Percentiles rank a stretch among this genome's conserved stretches.
These are phyloP conservation scores for Tangara arthus DNA, from an alignment of 2,797 vertebrate species.

Conservation along the genomic window DNA sequence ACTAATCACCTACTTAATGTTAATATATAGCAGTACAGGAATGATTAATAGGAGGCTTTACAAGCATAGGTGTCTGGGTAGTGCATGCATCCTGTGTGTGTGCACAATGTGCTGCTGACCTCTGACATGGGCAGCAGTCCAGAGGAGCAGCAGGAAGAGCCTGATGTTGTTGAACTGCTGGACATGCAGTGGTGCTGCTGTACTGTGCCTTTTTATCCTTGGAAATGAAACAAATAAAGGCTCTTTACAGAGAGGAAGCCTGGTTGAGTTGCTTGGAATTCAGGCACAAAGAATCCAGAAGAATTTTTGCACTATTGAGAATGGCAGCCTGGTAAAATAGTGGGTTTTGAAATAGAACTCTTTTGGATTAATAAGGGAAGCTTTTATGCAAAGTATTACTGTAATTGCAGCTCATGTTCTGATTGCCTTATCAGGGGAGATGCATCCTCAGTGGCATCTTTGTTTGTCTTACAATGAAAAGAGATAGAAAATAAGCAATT, in stretches of 20 bases:
- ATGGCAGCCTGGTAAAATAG: background rate
- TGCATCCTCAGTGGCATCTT: constrained; percentile 16
- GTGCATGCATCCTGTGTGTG: background rate
- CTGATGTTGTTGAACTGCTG: background rate
- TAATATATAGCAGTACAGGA: background rate
- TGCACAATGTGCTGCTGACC: background rate
- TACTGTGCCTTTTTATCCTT: background rate
- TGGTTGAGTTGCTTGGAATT: background rate
- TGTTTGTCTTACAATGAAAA: constrained; percentile 17
- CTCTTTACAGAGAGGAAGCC: background rate
- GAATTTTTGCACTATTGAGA: background rate
- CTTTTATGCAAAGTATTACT: background rate
- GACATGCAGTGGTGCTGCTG: background rate
- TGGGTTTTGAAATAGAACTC: background rate
- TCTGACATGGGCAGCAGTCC: background rate
- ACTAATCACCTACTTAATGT: background rate
- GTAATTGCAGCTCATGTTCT: constrained; percentile 38
- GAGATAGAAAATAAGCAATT: constrained; percentile 43
- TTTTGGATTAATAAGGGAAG: constrained; percentile 2
- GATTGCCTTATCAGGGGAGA: constrained; percentile 29
- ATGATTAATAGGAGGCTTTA: background rate
- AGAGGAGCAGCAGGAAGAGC: background rate
- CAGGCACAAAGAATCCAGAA: background rate
- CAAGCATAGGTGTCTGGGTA: background rate
- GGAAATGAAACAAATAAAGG: background rate